Evolutionary conservation across 2,888 invertebrate species (phyloP).

Genomic region (Phania funesta): DNA sequence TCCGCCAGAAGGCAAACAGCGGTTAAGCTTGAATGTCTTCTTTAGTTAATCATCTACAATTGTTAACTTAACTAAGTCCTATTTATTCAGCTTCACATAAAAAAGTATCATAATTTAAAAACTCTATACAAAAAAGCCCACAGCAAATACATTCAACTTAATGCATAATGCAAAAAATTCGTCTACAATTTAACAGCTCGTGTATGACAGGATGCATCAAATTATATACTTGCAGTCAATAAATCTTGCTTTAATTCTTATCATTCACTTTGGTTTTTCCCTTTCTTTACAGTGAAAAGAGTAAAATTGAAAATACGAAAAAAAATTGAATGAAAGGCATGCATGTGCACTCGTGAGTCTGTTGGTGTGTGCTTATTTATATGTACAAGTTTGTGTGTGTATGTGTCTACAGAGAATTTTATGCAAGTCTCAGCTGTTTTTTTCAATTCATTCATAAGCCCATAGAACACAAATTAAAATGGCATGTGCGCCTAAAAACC

Average conservation of each 20-base stretch:
- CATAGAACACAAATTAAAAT: slow-evolving; percentile 60
- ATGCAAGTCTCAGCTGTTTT: slow-evolving; percentile 66
- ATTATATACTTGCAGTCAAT: slow-evolving; percentile 58
- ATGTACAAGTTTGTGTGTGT: neutral
- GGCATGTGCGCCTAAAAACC: slow-evolving; percentile 63
- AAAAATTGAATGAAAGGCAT: neutral
- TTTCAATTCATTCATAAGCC: slow-evolving; percentile 65
- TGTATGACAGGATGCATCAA: slow-evolving; percentile 56
- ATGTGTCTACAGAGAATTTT: slow-evolving; percentile 30
- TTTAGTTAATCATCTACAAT: no score
- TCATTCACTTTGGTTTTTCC: slow-evolving; percentile 47
- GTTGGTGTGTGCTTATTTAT: neutral
- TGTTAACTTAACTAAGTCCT: no score
- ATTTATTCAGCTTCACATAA: no score
- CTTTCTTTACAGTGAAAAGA: slow-evolving; percentile 36
- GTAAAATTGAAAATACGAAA: slow-evolving; percentile 10
- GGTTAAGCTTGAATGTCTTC: no score
- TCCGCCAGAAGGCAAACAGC: no score
- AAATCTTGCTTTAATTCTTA: slow-evolving; percentile 60
- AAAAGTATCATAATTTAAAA: neutral
- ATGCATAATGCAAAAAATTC: neutral
- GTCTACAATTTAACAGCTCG: slow-evolving; percentile 34
- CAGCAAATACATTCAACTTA: neutral
- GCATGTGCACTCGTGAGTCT: neutral
- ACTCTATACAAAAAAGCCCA: neutral